phyloP scores from a whole-genome alignment of 1,140 invertebrate genomes.

The Diachasma alloeum region DNA sequence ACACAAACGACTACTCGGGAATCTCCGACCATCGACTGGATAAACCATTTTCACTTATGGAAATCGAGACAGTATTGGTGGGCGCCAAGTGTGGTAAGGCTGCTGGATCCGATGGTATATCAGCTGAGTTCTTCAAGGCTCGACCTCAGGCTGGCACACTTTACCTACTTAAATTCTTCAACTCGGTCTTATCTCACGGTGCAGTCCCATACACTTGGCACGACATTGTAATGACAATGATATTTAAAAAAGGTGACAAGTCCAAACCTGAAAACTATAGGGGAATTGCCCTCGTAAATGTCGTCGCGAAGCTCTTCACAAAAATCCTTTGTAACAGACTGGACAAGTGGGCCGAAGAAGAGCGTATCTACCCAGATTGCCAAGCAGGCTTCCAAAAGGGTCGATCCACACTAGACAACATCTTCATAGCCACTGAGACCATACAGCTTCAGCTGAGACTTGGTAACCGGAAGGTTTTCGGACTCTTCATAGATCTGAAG shows the following conservation, averaged over 20 bases:
- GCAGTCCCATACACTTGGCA: neutral
- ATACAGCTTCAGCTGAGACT: constrained; percentile 27
- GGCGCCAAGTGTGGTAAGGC: no score
- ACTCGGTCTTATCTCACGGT: neutral
- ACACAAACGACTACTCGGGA: no score
- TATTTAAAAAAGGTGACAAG: constrained; percentile 38
- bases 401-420: constrained; percentile 33
- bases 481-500: constrained; percentile 20
- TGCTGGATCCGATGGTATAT: no score
- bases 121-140: no score
- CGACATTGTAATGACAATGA: neutral
- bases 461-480: neutral
- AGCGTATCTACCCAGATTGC: constrained; percentile 28
- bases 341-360: constrained; percentile 29
- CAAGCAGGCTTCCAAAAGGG: constrained; percentile 37
- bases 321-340: no score
- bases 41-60: no score
- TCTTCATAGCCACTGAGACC: constrained; percentile 31
- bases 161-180: no score
- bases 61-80: no score
- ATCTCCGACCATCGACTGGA: no score
- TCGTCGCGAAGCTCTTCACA: constrained; percentile 36
- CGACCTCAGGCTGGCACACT: no score
- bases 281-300: constrained; percentile 36
- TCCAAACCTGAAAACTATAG: constrained; percentile 40